Evolutionary conservation across 2,888 invertebrate genomes (phyloP), one percentile per base, ranked within the genome.

Genomic region (Opisthograptis luteolata): DNA sequence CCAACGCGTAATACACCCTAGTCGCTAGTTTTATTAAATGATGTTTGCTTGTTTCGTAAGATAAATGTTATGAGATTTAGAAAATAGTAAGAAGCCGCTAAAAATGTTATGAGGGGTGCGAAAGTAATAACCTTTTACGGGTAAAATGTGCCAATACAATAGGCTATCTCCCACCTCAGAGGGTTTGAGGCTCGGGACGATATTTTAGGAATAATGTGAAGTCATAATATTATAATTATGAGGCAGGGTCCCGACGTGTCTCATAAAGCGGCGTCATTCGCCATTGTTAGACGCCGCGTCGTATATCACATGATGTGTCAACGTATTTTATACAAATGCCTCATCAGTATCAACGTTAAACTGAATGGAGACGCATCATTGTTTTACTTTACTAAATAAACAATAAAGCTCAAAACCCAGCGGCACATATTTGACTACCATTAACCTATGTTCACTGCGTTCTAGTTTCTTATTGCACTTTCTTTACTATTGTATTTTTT

Each of bases 201-300:
- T 53, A 65, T 74, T 75, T 73, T 64, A 58, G 68, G 70, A 81
- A 86, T 86, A 84, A 79, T 87, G 87, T 87, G 69, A 84, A 83
- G 86, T 88, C 85, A 88, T 85, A 87, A 82, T 77, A 79, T 77
- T 81, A 79, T 81, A 86, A 87, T 87, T 85, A 86, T 62, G 75
- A 66, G 62, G 64, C 65, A 64, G 77, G 76, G 75, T 66, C 66
- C 60, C 63, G 63, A 45, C 44, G 70, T 70, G 74, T 67, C 70
- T 76, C 76, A 70, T 74, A 76, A 70, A 77, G 80, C 81, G 71
- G 52, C 70, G 81, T 81, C 85, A 84, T 80, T 68, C 73, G 68
- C 85, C 70, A 80, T 88, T 88, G 87, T 88, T 75, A 70, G 63
- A 68, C 64, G 55, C 54, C 54, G 46, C 59, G 75, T 81, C 81